phyloP scores from a whole-genome alignment of 2,797 vertebrate species.

The Sebastes kiyomatsui region DNA sequence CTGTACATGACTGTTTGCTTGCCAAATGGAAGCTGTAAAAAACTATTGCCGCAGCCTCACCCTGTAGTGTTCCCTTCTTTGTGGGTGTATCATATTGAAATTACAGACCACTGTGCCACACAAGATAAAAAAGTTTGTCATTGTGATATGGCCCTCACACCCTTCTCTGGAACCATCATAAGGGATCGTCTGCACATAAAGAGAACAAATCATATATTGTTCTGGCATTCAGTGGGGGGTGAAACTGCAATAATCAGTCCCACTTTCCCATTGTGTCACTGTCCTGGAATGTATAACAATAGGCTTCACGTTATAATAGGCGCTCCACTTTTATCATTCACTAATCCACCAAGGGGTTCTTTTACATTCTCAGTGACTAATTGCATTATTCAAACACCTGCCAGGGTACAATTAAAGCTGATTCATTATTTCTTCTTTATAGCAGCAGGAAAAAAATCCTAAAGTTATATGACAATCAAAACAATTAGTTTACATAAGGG shows the following conservation, averaged over 20 bases:
- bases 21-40: conserved; percentile 51
- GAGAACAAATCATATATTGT: conserved; percentile 67
- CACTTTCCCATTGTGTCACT: conserved; percentile 61
- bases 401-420: background rate
- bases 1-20: conserved; percentile 38
- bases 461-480: background rate
- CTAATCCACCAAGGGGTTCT: background rate
- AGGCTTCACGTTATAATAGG: conserved; percentile 29
- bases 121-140: conserved; percentile 19
- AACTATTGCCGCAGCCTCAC: conserved; percentile 1
- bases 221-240: conserved; percentile 31
- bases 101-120: conserved; percentile 7
- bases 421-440: background rate
- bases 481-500: background rate
- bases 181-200: conserved; percentile 29
- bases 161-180: conserved; percentile 33
- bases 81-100: conserved; percentile 4
- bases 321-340: conserved; percentile 20
- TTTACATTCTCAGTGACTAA: conserved; percentile 11
- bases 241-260: conserved; percentile 43
- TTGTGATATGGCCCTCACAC: conserved; percentile 16
- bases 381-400: conserved; percentile 1
- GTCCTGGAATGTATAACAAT: conserved; percentile 69
- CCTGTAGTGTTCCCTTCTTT: conserved; percentile 6
- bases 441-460: background rate